phyloP scores from a whole-genome alignment of 2,888 invertebrate species.

The Papilio elwesi region DNA sequence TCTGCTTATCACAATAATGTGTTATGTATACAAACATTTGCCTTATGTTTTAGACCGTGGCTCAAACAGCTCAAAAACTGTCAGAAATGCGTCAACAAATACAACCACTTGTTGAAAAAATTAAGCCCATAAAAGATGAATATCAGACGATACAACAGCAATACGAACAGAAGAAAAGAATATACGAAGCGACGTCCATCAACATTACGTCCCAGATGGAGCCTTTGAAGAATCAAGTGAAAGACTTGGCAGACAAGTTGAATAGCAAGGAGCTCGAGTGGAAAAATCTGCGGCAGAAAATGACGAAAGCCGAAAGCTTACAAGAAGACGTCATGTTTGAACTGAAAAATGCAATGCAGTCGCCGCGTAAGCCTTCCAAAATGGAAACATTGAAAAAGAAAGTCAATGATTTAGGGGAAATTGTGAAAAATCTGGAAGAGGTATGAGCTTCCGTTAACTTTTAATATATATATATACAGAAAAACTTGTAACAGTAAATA shows the following conservation, averaged over 20 bases:
- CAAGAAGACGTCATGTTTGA: slow-evolving; percentile 81
- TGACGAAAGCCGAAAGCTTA: slow-evolving; percentile 81
- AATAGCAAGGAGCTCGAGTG: slow-evolving; percentile 81
- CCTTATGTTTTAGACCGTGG: slow-evolving; percentile 78
- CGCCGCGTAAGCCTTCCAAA: slow-evolving; percentile 77
- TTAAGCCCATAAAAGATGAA: slow-evolving; percentile 87
- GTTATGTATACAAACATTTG: no score
- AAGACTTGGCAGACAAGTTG: slow-evolving; percentile 80
- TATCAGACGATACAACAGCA: slow-evolving; percentile 86
- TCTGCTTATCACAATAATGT: neutral
- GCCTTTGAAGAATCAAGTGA: slow-evolving; percentile 81
- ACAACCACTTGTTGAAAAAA: slow-evolving; percentile 75
- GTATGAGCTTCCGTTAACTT: slow-evolving; percentile 48
- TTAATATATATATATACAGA: slow-evolving; percentile 7
- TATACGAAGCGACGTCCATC: slow-evolving; percentile 87
- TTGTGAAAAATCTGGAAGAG: slow-evolving; percentile 78
- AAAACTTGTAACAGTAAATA: no score
- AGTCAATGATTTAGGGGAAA: slow-evolving; percentile 85
- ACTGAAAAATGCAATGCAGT: slow-evolving; percentile 80
- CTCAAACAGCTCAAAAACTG: slow-evolving; percentile 85
- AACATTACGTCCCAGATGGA: slow-evolving; percentile 83
- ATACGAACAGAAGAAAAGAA: slow-evolving; percentile 87
- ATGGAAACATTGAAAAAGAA: slow-evolving; percentile 86
- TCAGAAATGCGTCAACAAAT: slow-evolving; percentile 78
- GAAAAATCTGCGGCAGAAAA: slow-evolving; percentile 82